Base-by-base conservation (phyloP, 2,888 invertebrate species). In the Drosophila nr. perissopoda region DNA sequence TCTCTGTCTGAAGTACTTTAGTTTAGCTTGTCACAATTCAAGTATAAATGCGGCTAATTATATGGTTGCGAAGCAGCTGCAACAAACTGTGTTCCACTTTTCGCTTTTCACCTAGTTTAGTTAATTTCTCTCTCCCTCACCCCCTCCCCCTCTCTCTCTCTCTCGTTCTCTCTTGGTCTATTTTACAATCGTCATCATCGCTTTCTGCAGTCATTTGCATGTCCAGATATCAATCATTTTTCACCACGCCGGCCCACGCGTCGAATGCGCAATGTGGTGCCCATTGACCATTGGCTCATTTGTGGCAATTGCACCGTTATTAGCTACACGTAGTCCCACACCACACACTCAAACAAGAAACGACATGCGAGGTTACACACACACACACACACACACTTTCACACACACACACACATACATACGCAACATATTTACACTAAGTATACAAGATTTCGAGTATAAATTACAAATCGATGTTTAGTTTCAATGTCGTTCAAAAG, bases 401-500 rank as follows among this genome's bases (percentile, higher is more conserved):
- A n/a, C n/a, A 68, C 40, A 64, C 27, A 56, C 29, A 76, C 21
- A 65, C 29, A 63, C 34, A 62, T 5, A 48, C 36, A 48, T 34
- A 57, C 21, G 70, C 16, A 54, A 61, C 64, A 49, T 18, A 49
- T 49, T 56, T 61, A 80, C 62, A 79, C 27, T n/a, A 27, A 29
- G 31, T 25, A 57, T n/a, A 52, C 54, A 51, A 56, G 27, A 62
- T 40, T 62, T 62, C 40, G 71, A 70, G 71, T 56, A 70, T 33
- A 51, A 57, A 75, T 56, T 61, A 82, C 71, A 63, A 72, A 85
- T 86, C 85, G 90, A 87, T 89, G 90, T 87, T 87, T 87, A 89
- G 87, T 88, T 80, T 89, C 73, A 82, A 86, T 85, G 85, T 85
- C 82, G 86, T 87, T 87, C n/a, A 70, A 71, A 56, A 80, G 60